phyloP scores from a whole-genome alignment of 2,113 vertebrate genomes.

The Crotalus viridis region DNA sequence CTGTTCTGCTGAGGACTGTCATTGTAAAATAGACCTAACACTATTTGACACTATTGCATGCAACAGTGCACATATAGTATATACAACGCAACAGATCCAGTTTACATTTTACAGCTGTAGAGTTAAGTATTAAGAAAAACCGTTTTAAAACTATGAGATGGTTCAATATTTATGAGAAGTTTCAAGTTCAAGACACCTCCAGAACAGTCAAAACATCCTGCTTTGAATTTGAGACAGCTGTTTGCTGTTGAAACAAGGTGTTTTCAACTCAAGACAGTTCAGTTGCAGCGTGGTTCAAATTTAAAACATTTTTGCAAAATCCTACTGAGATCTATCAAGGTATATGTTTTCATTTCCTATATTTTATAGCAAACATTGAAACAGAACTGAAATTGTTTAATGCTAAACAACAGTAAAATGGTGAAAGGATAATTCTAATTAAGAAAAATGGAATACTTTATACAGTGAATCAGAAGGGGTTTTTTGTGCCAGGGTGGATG shows the following conservation, averaged over 20 bases:
- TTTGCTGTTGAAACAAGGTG: neutral
- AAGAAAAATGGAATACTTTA: neutral
- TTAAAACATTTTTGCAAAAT: neutral
- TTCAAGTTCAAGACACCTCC: neutral
- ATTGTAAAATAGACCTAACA: neutral
- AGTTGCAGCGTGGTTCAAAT: neutral
- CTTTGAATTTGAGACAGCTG: neutral
- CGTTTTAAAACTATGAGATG: neutral
- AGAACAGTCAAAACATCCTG: neutral
- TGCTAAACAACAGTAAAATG: neutral
- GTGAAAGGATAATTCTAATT: neutral
- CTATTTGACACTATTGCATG: neutral
- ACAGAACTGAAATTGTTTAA: neutral
- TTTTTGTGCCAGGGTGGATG: neutral
- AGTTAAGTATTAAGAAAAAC: neutral
- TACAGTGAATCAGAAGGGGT: neutral
- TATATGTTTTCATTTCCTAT: neutral
- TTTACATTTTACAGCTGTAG: neutral
- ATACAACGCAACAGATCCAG: neutral
- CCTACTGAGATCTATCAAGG: neutral
- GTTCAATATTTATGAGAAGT: neutral
- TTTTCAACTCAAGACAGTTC: neutral
- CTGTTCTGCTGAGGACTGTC: neutral
- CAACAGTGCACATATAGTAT: neutral
- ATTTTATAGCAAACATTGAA: neutral